Conservation (phyloP, 1,140 invertebrate species). For the Apocrypta bakeri region DNA sequence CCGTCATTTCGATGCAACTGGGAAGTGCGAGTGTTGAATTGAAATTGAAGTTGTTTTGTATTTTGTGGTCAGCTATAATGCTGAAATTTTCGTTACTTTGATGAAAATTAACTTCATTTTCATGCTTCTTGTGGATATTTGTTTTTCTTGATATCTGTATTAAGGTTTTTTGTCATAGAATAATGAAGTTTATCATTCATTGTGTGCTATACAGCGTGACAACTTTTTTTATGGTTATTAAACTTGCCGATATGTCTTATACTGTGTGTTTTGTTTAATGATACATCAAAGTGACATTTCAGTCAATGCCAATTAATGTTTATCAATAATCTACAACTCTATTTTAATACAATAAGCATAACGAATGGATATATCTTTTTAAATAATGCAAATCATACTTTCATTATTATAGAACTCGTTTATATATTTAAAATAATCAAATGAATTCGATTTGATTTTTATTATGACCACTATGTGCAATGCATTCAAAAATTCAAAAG, state of each 20-base stretch:
- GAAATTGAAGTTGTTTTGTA: neutral
- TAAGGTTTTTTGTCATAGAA: neutral
- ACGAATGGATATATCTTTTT: neutral
- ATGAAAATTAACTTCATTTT: neutral
- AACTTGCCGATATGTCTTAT: neutral
- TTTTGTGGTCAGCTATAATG: neutral
- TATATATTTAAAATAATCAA: neutral
- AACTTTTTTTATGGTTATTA: neutral
- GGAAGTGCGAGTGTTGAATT: neutral
- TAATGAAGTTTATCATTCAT: neutral
- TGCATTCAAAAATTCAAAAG: neutral
- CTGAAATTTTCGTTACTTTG: neutral
- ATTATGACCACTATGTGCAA: neutral
- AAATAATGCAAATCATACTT: neutral
- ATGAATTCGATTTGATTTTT: neutral
- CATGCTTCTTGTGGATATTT: neutral
- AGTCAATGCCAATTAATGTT: neutral
- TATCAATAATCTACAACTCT: neutral
- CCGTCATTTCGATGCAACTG: neutral
- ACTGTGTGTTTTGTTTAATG: neutral
- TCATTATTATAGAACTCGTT: neutral
- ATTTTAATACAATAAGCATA: neutral
- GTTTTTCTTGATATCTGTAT: neutral
- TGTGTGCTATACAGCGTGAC: neutral
- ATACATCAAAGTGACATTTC: neutral